Base-by-base conservation (phyloP, 1,140 invertebrate species). In the Aphidius ervi region DNA sequence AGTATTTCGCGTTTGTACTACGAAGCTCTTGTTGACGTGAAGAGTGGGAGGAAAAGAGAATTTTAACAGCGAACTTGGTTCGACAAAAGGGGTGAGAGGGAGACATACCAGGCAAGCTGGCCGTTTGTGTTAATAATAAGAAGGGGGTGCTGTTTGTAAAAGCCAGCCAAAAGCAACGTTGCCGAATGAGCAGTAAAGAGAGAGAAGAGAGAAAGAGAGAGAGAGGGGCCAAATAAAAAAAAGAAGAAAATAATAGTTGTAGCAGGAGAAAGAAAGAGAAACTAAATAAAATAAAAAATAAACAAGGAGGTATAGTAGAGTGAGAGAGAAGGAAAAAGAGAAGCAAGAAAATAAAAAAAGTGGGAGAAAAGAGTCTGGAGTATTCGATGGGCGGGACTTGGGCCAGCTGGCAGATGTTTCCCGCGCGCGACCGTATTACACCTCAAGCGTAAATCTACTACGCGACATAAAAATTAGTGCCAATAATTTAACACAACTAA, bases 321-420 rank as follows among this genome's bases (percentile, higher is more conserved):
- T 23, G 42, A 40, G 42, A 47, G 31, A 43, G 42, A 41, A 31
- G 1, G 8, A 42, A n/a, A n/a, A n/a, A n/a, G 5, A 43, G 46
- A 53, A 50, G 61, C 42, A 53, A 53, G 39, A 48, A 4, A 8
- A 31, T 31, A 31, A 31, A 10, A 43, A 10, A 2, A 10, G 42
- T 3, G 42, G 42, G 42, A 43, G 5, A 7, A 43, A 43, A 8
- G 42, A 48, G 23, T 37, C 61, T 43, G 55, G 40, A 43, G 46
- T 62, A 68, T 68, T 72, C 65, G 65, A 73, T 73, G 70, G 79
- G 81, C 78, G 80, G 77, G 76, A 78, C 73, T 65, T 72, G 61
- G 63, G 74, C 76, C 82, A 83, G 82, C 82, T 83, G 82, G 82
- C 80, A 83, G 82, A 83, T 82, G 81, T 80, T 78, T 77, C 79